A percentile compares a stretch with the other conserved stretches of the same genome.
phyloP scores from a whole-genome alignment of 2,888 invertebrate species.

The Clivina fossor region DNA sequence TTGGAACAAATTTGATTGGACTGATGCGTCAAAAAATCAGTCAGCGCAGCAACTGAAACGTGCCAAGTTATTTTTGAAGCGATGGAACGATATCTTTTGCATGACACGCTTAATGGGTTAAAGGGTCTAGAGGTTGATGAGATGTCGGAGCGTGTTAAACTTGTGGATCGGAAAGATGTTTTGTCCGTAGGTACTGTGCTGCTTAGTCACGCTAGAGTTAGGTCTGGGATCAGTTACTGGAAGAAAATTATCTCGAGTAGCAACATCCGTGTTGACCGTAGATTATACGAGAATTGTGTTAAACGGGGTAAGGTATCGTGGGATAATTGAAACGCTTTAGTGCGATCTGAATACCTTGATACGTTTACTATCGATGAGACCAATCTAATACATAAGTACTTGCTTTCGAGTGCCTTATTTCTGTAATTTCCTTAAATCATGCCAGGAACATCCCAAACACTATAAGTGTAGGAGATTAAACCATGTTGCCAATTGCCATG shows the following conservation, averaged over 20 bases:
- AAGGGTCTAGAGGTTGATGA: background rate
- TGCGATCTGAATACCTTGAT: slow-evolving; percentile 1
- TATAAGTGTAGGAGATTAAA: no score
- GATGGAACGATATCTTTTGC: background rate
- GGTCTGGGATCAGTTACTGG: background rate
- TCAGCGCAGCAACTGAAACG: no score
- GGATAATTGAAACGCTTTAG: background rate
- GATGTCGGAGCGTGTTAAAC: background rate
- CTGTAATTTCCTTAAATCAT: no score
- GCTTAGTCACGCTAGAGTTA: background rate
- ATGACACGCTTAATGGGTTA: slow-evolving; percentile 1
- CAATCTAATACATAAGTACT: background rate
- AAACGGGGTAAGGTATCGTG: background rate
- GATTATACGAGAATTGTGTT: background rate
- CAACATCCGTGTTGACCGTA: no score
- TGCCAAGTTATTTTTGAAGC: no score
- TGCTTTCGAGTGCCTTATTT: no score
- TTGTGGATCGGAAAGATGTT: background rate
- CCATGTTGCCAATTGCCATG: no score
- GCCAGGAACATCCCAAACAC: no score
- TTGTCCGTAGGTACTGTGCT: background rate
- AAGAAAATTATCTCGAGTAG: no score
- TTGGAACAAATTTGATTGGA: no score
- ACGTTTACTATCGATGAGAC: background rate
- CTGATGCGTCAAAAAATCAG: no score